Evolutionary conservation across 2,113 vertebrate species (phyloP).

Genomic region (Calonectris borealis): DNA sequence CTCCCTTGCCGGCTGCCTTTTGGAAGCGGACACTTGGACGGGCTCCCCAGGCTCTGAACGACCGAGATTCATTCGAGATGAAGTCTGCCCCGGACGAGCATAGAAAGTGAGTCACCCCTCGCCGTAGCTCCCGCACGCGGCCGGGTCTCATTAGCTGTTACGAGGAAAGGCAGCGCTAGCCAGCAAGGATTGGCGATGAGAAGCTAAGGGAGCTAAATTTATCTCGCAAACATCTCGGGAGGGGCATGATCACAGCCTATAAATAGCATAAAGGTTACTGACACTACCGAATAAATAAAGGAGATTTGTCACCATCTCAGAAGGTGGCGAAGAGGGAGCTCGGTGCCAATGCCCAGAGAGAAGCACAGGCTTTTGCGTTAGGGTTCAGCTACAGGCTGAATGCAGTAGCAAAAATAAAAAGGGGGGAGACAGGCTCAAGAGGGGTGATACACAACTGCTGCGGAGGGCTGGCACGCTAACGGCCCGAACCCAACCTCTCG

Average conservation of each 20-base stretch:
- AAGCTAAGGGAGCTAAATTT: conserved; percentile 21
- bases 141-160: neutral
- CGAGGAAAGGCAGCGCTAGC: neutral
- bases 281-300: neutral
- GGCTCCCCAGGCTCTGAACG: neutral
- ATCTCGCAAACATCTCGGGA: neutral
- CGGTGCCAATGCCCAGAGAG: neutral
- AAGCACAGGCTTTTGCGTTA: neutral
- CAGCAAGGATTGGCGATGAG: neutral
- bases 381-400: neutral
- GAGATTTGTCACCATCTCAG: conserved; percentile 1
- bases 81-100: conserved; percentile 30
- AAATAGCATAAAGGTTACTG: neutral
- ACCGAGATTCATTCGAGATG: conserved; percentile 2
- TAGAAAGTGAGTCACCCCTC: conserved; percentile 22
- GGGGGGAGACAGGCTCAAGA: neutral
- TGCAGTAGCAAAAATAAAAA: neutral
- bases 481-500: fast-evolving
- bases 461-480: fast-evolving
- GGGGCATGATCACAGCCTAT: neutral
- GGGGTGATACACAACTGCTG: fast-evolving
- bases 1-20: neutral
- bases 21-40: neutral
- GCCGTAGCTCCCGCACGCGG: neutral
- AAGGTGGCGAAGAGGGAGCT: neutral